Percentiles rank a stretch among this genome's conserved stretches.
phyloP scores from a whole-genome alignment of 2,888 invertebrate species.

The Drosophila tanythrix region DNA sequence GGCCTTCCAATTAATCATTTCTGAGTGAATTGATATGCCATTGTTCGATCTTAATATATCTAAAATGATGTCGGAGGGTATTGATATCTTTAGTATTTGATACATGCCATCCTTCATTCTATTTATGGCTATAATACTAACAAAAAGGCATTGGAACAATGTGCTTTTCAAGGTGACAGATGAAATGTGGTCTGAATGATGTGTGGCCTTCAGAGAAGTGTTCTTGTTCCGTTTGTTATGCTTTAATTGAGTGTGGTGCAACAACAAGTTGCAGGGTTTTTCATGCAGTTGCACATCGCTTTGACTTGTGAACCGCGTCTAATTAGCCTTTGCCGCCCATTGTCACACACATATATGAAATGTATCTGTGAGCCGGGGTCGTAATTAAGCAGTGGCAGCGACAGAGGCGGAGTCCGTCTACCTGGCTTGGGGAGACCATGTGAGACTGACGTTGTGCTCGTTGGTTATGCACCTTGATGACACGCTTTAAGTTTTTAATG shows the following conservation, averaged over 20 bases:
- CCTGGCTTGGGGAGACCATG: slow-evolving; percentile 18
- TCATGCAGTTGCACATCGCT: slow-evolving; percentile 43
- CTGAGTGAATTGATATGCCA: background rate
- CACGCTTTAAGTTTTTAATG: slow-evolving; percentile 73
- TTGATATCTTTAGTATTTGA: background rate
- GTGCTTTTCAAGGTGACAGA: slow-evolving; percentile 11
- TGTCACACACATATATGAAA: slow-evolving; percentile 37
- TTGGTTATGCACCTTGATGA: slow-evolving; percentile 63
- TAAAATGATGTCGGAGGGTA: background rate
- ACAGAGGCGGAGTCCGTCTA: slow-evolving; percentile 8
- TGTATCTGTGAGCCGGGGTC: slow-evolving; percentile 16
- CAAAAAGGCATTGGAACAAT: background rate
- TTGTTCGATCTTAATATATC: background rate
- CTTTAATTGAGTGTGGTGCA: slow-evolving; percentile 55
- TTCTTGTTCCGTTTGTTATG: slow-evolving; percentile 35
- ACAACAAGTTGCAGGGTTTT: slow-evolving; percentile 11
- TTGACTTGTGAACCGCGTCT: slow-evolving; percentile 72
- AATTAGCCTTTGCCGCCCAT: slow-evolving; percentile 71
- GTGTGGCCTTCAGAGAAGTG: slow-evolving; percentile 40
- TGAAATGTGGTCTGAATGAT: slow-evolving; percentile 29
- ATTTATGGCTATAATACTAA: background rate
- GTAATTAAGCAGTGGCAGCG: slow-evolving; percentile 69
- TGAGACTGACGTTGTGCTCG: slow-evolving; percentile 44
- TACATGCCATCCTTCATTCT: background rate
- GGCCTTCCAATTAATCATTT: background rate